Evolutionary conservation across 2,888 invertebrate species (phyloP), one percentile per base, ranked within the genome.

Genomic region (Trichogramma dendrolimi): DNA sequence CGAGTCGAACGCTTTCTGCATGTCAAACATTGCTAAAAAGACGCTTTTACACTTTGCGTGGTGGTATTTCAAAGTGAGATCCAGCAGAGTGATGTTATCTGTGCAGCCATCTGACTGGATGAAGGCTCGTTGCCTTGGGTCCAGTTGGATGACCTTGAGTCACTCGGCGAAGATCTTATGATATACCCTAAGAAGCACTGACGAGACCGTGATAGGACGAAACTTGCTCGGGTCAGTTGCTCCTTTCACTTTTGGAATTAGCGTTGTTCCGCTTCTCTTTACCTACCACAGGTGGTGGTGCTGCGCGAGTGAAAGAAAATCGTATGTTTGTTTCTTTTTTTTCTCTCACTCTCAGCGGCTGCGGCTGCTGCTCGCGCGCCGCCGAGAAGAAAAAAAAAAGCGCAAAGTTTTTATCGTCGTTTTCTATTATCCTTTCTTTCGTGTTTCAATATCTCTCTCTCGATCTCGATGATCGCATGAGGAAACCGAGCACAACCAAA

Each of bases 181-280:
- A 50, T 70, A 77, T 2, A 72, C 7, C 10, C 74, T 57, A 41
- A 71, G 69, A 1, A 77, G 50, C 4, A 77, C 47, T 0, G 73
- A 75, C 4, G 69, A 54, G 1, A 77, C 71, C 1, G 74, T 78
- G 0, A 77, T 70, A 0, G 75, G 75, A 0, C 76, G 58, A 65
- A 73, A 77, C 60, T 72, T 75, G 6, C 65, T 71, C 0, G 68
- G 68, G 11, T 66, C 58, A 0, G 2, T 42, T 0, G 46, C 27
- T 57, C 76, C 73, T 49, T 75, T 75, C n/a, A 68, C 68, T 56
- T 78, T 77, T 0, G 70, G 73, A 0, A 78, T 67, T 0, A 76
- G 64, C 0, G 71, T 71, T 0, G 76, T 78, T 10, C 75, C 66
- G 55, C 75, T 77, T 46, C 8, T 58, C 38, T 69, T 71, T 75